These are phyloP conservation scores for Corythornis cristatus DNA, from an alignment of 2,113 vertebrate species.

Conservation along the genomic window DNA sequence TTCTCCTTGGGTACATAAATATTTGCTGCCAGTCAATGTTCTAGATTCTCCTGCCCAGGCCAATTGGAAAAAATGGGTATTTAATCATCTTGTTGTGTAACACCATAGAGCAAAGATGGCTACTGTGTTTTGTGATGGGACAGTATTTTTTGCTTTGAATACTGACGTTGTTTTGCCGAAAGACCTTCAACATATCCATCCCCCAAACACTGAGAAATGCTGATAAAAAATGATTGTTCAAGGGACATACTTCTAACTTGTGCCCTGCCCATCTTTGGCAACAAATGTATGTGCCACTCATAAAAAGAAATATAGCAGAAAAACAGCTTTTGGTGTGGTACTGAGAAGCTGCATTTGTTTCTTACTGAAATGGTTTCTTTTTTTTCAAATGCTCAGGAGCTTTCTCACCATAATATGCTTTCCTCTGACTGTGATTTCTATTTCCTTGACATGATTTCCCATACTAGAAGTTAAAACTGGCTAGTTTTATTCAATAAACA, in stretches of 20 bases:
- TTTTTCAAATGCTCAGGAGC: neutral
- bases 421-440: neutral
- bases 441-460: neutral
- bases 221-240: neutral
- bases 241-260: neutral
- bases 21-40: neutral
- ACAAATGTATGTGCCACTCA: neutral
- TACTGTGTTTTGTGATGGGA: neutral
- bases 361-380: neutral
- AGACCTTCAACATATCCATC: neutral
- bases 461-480: neutral
- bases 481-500: rapidly evolving
- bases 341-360: neutral
- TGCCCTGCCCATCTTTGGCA: neutral
- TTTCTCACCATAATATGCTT: neutral
- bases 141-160: neutral
- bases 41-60: neutral
- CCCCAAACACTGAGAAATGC: neutral
- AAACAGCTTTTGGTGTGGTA: neutral
- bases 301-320: neutral
- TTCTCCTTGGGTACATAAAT: neutral
- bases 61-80: neutral
- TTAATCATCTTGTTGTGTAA: neutral
- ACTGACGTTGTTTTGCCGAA: neutral
- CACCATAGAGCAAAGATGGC: neutral